Conservation (phyloP, 1,140 invertebrate species). For the Drosophila auraria region DNA sequence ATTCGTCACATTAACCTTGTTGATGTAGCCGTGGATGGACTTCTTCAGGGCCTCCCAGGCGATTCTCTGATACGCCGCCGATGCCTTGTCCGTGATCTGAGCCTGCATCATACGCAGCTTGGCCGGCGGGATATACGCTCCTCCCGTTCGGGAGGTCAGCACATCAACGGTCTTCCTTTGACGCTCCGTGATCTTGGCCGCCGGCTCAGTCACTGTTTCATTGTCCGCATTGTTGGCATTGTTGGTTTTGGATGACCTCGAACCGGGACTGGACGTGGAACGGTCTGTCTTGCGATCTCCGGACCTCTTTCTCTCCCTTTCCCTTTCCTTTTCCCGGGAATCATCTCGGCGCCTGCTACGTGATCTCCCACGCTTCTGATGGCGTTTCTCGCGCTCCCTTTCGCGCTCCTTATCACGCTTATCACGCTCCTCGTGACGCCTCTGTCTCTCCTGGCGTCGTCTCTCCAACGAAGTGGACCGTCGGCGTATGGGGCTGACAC, state of each 20-base stretch:
- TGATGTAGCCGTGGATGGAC: slow-evolving; percentile 99
- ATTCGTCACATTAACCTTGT: slow-evolving; percentile 99
- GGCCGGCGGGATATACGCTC: slow-evolving; percentile 99
- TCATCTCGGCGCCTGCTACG: slow-evolving; percentile 25
- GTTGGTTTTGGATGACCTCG: slow-evolving; percentile 8
- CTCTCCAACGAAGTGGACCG: slow-evolving; percentile 72
- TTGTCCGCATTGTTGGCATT: slow-evolving; percentile 50
- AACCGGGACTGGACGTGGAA: slow-evolving; percentile 12
- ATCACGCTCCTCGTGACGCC: slow-evolving; percentile 69
- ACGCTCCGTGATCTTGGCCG: slow-evolving; percentile 77
- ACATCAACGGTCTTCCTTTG: slow-evolving; percentile 87
- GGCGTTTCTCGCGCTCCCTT: slow-evolving; percentile 57
- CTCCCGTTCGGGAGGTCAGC: slow-evolving; percentile 94
- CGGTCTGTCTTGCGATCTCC: slow-evolving; percentile 15
- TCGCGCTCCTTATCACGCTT: slow-evolving; percentile 62
- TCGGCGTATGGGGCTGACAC: slow-evolving; percentile 50
- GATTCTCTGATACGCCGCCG: slow-evolving; percentile 96
- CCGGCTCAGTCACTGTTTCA: slow-evolving; percentile 70
- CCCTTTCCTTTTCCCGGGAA: slow-evolving; percentile 14
- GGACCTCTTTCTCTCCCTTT: slow-evolving; percentile 6
- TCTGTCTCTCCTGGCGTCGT: slow-evolving; percentile 65
- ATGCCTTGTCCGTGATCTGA: slow-evolving; percentile 96
- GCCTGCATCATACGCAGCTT: slow-evolving; percentile 97
- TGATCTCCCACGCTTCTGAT: slow-evolving; percentile 36
- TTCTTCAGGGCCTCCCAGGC: slow-evolving; percentile 99